phyloP scores from a whole-genome alignment of 2,113 vertebrate species.

The Brienomyrus brachyistius region DNA sequence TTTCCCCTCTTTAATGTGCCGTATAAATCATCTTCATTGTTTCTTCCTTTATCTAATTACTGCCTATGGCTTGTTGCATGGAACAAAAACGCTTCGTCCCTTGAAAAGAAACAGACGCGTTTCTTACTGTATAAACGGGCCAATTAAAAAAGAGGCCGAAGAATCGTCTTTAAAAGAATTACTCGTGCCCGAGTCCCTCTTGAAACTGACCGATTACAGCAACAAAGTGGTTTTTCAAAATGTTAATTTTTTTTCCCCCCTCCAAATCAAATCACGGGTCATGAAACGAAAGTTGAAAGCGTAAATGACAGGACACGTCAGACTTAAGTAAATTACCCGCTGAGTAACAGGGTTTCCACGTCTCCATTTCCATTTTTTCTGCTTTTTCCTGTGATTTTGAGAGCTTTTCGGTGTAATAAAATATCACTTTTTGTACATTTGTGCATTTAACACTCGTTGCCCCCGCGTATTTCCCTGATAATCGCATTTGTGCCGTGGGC shows the following conservation, averaged over 20 bases:
- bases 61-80: constrained; percentile 45
- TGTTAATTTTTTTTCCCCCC: constrained; percentile 52
- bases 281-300: constrained; percentile 61
- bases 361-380: constrained; percentile 71
- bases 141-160: constrained; percentile 56
- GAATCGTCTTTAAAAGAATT: constrained; percentile 49
- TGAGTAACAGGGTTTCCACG: constrained; percentile 64
- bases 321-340: constrained; percentile 65
- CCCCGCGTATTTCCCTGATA: constrained; percentile 62
- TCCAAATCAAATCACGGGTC: constrained; percentile 63
- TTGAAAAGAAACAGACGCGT: constrained; percentile 42
- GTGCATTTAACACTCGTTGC: constrained; percentile 67
- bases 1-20: constrained; percentile 46
- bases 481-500: constrained; percentile 55
- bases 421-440: constrained; percentile 74
- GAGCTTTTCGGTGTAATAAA: constrained; percentile 76
- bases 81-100: constrained; percentile 45
- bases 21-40: constrained; percentile 51
- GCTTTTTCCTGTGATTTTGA: constrained; percentile 75
- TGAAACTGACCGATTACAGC: constrained; percentile 67
- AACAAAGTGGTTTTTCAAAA: constrained; percentile 74
- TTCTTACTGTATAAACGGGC: constrained; percentile 45
- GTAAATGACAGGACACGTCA: constrained; percentile 68
- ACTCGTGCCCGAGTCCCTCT: constrained; percentile 50
- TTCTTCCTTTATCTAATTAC: constrained; percentile 59